A percentile compares a stretch with the other conserved stretches of the same genome.
These are phyloP conservation scores for Rhinoderma darwinii DNA, from an alignment of 2,113 vertebrate species.

Conservation along the genomic window DNA sequence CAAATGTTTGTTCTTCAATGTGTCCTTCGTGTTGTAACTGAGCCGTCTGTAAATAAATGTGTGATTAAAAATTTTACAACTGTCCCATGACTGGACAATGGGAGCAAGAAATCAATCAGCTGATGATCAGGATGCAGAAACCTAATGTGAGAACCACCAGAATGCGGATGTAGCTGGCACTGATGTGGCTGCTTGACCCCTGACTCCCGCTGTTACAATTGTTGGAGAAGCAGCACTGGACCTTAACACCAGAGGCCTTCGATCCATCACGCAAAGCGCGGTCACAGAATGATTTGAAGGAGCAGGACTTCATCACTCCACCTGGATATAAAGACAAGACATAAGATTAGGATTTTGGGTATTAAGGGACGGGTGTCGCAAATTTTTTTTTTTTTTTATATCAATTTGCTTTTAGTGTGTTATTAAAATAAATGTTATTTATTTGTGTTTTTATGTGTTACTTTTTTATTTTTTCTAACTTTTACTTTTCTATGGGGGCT, in stretches of 20 bases:
- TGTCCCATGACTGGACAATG: background rate
- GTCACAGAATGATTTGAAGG: conserved; percentile 87
- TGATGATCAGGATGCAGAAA: conserved; percentile 42
- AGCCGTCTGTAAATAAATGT: background rate
- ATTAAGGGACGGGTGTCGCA: no score
- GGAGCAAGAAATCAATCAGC: background rate
- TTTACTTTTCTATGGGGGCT: no score
- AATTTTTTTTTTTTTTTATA: no score
- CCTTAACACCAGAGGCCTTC: conserved; percentile 76
- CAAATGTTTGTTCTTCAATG: background rate
- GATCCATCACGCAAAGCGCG: conserved; percentile 81
- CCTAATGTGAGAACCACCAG: conserved; percentile 42
- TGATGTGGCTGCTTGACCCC: conserved; percentile 62
- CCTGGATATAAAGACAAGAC: conserved; percentile 67
- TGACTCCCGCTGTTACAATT: conserved; percentile 80
- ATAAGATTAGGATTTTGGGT: background rate
- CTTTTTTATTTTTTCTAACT: no score
- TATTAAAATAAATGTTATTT: no score
- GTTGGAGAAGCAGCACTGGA: conserved; percentile 86
- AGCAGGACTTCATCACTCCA: conserved; percentile 89
- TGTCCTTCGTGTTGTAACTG: background rate
- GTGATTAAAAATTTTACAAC: no score
- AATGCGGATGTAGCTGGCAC: conserved; percentile 46
- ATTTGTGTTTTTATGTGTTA: no score
- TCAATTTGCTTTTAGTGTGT: no score